phyloP scores from a whole-genome alignment of 2,797 vertebrate species.

The Eutrigla gurnardus region DNA sequence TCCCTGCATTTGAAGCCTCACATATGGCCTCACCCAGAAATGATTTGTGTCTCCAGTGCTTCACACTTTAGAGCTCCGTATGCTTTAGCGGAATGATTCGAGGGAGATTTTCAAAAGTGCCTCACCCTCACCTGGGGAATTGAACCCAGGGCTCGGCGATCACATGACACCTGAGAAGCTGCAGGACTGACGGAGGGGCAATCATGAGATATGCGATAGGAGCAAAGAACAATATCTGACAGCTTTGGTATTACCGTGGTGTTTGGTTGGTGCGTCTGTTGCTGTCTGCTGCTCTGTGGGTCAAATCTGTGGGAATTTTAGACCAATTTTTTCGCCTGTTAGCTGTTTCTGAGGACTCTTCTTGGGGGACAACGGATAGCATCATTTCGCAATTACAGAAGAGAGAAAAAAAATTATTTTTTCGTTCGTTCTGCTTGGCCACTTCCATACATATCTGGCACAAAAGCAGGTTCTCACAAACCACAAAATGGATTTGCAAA shows the following conservation, averaged over 20 bases:
- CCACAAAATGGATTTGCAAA: slow-evolving; percentile 48
- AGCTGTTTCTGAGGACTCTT: neutral
- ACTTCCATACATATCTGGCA: slow-evolving; percentile 17
- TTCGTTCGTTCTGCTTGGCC: slow-evolving; percentile 14
- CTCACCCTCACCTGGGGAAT: slow-evolving; percentile 52
- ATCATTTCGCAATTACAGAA: slow-evolving; percentile 6
- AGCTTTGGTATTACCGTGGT: slow-evolving; percentile 11
- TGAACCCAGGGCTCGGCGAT: slow-evolving; percentile 38
- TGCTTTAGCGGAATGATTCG: slow-evolving; percentile 44
- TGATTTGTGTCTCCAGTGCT: slow-evolving; percentile 55
- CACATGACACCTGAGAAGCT: slow-evolving; percentile 60
- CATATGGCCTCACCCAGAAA: slow-evolving; percentile 48
- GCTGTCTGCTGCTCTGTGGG: neutral
- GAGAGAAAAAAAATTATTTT: neutral
- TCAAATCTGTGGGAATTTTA: slow-evolving; percentile 18
- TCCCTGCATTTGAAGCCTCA: slow-evolving; percentile 41
- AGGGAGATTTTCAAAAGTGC: slow-evolving; percentile 42
- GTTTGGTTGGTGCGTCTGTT: slow-evolving; percentile 22
- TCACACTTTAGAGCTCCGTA: slow-evolving; percentile 48
- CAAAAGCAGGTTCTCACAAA: slow-evolving; percentile 18
- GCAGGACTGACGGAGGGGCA: slow-evolving; percentile 19
- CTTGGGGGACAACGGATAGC: neutral
- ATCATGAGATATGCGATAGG: slow-evolving; percentile 57
- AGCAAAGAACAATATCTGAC: slow-evolving; percentile 33
- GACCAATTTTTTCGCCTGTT: slow-evolving; percentile 11